Evolutionary conservation across 2,113 vertebrate species (phyloP).

Genomic region (Paedocypris sp.): DNA sequence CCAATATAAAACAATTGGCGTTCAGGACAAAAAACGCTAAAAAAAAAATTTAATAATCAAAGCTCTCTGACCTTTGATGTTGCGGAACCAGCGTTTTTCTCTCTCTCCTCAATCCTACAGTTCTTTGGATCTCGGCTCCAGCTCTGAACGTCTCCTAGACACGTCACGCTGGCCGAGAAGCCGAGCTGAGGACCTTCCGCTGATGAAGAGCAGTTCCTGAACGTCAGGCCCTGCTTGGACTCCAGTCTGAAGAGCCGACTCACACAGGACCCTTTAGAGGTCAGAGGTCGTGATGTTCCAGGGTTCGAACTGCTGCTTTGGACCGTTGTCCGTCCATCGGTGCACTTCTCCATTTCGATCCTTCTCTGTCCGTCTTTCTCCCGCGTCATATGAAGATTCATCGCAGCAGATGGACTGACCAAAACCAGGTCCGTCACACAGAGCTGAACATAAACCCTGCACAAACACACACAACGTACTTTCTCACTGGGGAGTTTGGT

Average conservation of each 20-base stretch:
- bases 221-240: conserved; percentile 68
- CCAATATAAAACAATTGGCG: too few relatives aligned
- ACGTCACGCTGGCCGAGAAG: conserved; percentile 59
- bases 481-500: not conserved
- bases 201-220: conserved; percentile 51
- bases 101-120: conserved; percentile 40
- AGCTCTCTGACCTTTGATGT: not conserved
- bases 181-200: conserved; percentile 24
- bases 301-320: not conserved
- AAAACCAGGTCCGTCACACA: conserved; percentile 62
- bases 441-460: conserved; percentile 75
- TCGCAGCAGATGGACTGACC: conserved; percentile 57
- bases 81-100: conserved; percentile 20
- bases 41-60: too few relatives aligned
- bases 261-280: conserved; percentile 37
- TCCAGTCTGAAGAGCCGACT: conserved; percentile 63
- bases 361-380: not conserved
- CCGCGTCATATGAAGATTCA: conserved; percentile 37
- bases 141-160: conserved; percentile 57
- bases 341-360: not conserved
- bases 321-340: not conserved
- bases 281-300: not conserved
- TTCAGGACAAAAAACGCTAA: too few relatives aligned
- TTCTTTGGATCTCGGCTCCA: conserved; percentile 58
- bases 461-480: conserved; percentile 10